phyloP scores from a whole-genome alignment of 2,113 vertebrate genomes.

The Brachyistius frenatus region DNA sequence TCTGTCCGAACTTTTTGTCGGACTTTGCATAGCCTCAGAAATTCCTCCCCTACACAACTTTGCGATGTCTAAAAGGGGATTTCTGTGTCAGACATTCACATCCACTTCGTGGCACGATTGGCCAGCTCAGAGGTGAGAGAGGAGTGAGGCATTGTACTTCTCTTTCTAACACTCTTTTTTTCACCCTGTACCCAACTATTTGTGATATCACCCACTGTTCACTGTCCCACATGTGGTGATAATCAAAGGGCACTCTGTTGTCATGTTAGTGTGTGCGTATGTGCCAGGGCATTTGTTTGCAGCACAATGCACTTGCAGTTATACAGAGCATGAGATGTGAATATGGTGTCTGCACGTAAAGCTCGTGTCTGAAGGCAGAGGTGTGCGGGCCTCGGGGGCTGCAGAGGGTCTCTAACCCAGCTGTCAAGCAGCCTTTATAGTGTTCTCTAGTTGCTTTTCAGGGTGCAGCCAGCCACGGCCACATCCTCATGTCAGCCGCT shows the following conservation, averaged over 20 bases:
- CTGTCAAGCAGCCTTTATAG: conserved; percentile 81
- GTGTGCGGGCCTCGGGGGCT: conserved; percentile 62
- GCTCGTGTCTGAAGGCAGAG: conserved; percentile 57
- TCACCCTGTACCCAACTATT: conserved; percentile 2
- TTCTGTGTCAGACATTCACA: conserved; percentile 9
- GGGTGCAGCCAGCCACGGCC: conserved; percentile 79
- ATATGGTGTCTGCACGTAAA: conserved; percentile 39
- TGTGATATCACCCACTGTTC: conserved; percentile 17
- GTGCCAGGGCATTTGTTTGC: conserved; percentile 24
- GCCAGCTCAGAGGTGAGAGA: conserved; percentile 1
- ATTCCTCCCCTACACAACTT: neutral
- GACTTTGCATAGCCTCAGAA: neutral
- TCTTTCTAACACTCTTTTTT: neutral
- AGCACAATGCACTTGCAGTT: neutral
- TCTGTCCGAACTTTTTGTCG: neutral
- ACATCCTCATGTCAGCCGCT: conserved; percentile 74
- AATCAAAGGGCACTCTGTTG: conserved; percentile 49
- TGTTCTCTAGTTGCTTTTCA: conserved; percentile 79
- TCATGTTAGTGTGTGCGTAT: conserved; percentile 2
- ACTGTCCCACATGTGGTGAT: conserved; percentile 48
- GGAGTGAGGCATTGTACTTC: neutral
- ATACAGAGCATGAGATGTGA: conserved; percentile 27
- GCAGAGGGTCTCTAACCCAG: conserved; percentile 68
- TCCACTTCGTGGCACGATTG: neutral
- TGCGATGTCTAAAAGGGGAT: neutral